Base-by-base conservation (phyloP, 1,140 invertebrate species). In the Aphaenogaster ashmeadi region DNA sequence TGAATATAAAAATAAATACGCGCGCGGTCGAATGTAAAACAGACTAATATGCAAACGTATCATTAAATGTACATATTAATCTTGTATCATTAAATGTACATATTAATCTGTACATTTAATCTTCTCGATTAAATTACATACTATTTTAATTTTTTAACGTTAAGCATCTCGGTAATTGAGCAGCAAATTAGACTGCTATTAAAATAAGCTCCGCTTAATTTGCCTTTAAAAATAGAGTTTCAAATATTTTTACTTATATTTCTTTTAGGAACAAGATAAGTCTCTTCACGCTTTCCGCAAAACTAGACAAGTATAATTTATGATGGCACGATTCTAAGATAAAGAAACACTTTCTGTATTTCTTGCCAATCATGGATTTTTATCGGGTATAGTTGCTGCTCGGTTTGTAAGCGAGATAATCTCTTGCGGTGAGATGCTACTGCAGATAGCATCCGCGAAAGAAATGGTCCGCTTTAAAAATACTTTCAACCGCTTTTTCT, bases 391-490 rank as follows among this genome's bases (percentile, higher is more conserved):
- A 41, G 15, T n/a, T 54, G 54, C 11, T 18, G 18, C 9, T 74
- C 11, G 21, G 38, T 11, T 58, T 44, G 13, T 60, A 60, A 52
- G 27, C 33, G 33, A 47, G 15, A 60, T 74, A 83, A 74, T 84
- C 18, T 75, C 4, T 75, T 13, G n/a, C 11, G 69, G 27, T 60
- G n/a, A 75, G 75, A 50, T n/a, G 44, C 3, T 18, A 27, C 27
- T 27, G 27, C 27, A 27, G 27, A 27, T 3, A 33, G 18, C 11
- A 60, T 60, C 18, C 1, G 3, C 27, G 13, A 56, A 75, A 62
- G 41, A 50, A 47, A 47, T 21, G 41, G 5, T 84, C 44, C 54
- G 18, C 69, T 84, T 84, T 84, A 75, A 84, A 83, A 50, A 74
- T 83, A 21, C 7, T 41, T 62, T 62, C 67, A 60, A 47, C 41